These are phyloP conservation scores for Rana temporaria DNA, from an alignment of 2,113 vertebrate species.

Conservation along the genomic window DNA sequence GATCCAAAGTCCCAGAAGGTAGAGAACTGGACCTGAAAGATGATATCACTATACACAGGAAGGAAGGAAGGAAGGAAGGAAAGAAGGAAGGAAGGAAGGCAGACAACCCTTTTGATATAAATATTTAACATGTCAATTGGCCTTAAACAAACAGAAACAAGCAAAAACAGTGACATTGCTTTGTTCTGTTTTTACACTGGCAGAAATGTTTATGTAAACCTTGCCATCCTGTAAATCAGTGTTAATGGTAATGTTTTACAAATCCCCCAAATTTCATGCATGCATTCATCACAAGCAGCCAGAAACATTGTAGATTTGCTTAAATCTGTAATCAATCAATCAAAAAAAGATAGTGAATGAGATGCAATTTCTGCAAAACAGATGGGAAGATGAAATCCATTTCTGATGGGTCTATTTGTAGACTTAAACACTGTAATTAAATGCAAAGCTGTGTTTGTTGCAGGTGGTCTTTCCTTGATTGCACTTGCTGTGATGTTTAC, in stretches of 20 bases:
- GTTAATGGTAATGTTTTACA: background rate
- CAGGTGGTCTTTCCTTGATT: constrained; percentile 24
- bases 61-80: background rate
- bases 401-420: background rate
- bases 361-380: constrained; percentile 19
- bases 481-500: background rate
- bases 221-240: background rate
- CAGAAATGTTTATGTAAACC: background rate
- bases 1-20: too few relatives aligned
- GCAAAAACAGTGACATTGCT: too few relatives aligned
- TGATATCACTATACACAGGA: too few relatives aligned
- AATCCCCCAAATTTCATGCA: background rate
- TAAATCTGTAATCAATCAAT: constrained; percentile 11
- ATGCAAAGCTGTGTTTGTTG: background rate
- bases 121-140: too few relatives aligned
- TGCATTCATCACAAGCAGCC: background rate
- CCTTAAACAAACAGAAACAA: background rate
- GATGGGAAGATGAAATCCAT: constrained; percentile 18
- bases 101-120: too few relatives aligned
- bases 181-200: background rate
- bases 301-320: background rate
- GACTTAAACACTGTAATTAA: background rate
- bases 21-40: too few relatives aligned
- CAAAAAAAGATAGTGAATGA: constrained; percentile 29
- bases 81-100: background rate